Conservation (phyloP, 1,140 invertebrate species). For the Bicyclus anynana region DNA sequence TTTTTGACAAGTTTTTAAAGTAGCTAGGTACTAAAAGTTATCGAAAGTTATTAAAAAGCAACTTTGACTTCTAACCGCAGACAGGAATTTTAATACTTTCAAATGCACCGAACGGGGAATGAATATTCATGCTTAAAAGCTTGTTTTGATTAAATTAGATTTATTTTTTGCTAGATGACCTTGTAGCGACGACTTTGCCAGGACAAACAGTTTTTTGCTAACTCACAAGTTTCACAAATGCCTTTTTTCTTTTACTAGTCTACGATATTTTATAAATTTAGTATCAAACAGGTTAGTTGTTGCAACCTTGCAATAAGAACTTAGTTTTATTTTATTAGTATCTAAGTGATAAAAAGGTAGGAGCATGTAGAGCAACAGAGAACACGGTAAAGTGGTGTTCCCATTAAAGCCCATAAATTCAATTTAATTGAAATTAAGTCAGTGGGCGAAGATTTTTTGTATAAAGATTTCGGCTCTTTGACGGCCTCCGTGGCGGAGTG, state of each 20-base stretch:
- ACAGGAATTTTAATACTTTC: not conserved
- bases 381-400: too few species aligned
- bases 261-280: not conserved
- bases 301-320: not conserved
- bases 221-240: not conserved
- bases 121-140: not conserved
- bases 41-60: too few species aligned
- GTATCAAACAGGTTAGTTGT: not conserved
- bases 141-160: constrained; percentile 3
- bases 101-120: not conserved
- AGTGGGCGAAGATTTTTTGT: too few species aligned
- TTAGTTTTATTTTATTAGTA: not conserved
- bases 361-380: too few species aligned
- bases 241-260: not conserved
- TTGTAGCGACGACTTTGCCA: constrained; percentile 15
- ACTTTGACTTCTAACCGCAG: too few species aligned
- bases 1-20: too few species aligned
- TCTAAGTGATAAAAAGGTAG: too few species aligned
- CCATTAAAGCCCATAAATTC: too few species aligned
- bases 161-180: constrained; percentile 14
- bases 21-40: too few species aligned
- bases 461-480: too few species aligned
- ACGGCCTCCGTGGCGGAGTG: too few species aligned
- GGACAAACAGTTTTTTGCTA: constrained; percentile 20
- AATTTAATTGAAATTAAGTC: too few species aligned